These are phyloP conservation scores for Tychaedon coryphoeus DNA, from an alignment of 2,113 vertebrate species.

Conservation along the genomic window DNA sequence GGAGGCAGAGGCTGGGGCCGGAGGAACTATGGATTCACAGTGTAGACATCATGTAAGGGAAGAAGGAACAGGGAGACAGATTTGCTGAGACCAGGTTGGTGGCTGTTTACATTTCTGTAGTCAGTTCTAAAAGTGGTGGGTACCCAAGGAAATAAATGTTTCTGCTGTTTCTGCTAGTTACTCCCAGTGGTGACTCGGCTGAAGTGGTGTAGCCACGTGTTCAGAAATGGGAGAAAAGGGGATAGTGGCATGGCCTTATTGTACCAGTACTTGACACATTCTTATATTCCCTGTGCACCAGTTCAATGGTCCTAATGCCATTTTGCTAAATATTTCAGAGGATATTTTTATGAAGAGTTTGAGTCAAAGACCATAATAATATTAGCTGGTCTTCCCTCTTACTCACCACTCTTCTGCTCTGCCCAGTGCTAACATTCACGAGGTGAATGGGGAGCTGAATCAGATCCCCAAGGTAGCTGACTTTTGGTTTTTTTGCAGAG, in stretches of 20 bases:
- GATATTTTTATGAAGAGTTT: background rate
- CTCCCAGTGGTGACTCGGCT: background rate
- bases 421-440: rapidly evolving
- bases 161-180: background rate
- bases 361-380: background rate
- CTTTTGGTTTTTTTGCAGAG: background rate
- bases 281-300: background rate
- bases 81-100: background rate
- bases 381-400: background rate
- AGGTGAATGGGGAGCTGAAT: background rate
- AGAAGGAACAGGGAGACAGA: background rate
- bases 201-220: background rate
- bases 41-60: background rate
- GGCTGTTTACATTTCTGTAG: background rate
- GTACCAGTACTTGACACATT: background rate
- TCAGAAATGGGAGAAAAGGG: background rate
- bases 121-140: background rate
- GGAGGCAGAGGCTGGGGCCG: background rate
- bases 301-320: background rate
- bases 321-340: background rate
- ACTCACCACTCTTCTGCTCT: background rate
- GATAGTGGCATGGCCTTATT: background rate
- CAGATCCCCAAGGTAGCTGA: background rate
- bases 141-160: background rate
- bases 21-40: background rate